Evolutionary conservation across 2,888 invertebrate species (phyloP), one percentile per base, ranked within the genome.

Genomic region (Brenthis daphne): DNA sequence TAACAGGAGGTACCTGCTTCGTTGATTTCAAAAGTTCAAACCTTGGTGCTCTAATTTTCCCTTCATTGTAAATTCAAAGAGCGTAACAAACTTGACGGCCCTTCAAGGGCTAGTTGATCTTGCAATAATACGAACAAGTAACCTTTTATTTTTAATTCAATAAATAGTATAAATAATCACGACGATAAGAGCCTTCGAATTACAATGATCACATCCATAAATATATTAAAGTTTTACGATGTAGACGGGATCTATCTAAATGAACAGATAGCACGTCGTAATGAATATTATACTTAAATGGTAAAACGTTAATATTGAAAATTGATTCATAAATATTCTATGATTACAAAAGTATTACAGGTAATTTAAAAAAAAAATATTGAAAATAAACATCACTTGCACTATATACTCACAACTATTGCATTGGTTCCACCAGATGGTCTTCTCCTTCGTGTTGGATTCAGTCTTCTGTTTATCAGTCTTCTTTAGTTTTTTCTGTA

Each of bases 401-500:
- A 48, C 58, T 69, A 57, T 81, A 11, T 43, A 91, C 92, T 92
- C 83, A 92, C 92, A 82, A 77, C 90, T 88, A 79, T 83, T 89
- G 81, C 92, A 91, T 78, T 92, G 91, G 72, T 92, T 91, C 93
- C 93, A 93, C 93, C 93, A 93, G 75, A 93, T 92, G 47, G 85
- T 88, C 82, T 92, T 93, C 79, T 92, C 91, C 69, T 84, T 87
- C 68, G 81, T 78, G 53, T 82, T 79, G 61, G 73, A 79, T 78
- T 90, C 90, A 90, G 90, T 90, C 90, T 92, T 90, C 83, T 87
- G 83, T 79, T 86, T 88, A 74, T 92, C 92, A 89, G 90, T 92
- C 90, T 91, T 92, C 83, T 89, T 88, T 63, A 91, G 80, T 86
- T 92, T 92, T 80, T 90, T 92, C 80, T 90, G 89, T 82, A 91